phyloP scores from a whole-genome alignment of 2,888 invertebrate genomes.

The Punctoribates punctum region DNA sequence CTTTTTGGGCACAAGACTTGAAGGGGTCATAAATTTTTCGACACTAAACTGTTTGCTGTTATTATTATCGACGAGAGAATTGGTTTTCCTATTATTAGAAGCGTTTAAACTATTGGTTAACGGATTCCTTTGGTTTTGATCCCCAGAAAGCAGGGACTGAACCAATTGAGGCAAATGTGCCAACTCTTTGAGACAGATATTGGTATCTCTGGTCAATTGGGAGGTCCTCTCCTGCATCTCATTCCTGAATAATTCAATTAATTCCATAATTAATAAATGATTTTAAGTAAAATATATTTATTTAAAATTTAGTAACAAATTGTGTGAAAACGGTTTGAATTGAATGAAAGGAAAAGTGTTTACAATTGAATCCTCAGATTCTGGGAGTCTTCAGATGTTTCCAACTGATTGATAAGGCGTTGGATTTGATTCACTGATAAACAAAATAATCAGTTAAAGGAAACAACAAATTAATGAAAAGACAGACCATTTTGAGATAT shows the following conservation, averaged over 20 bases:
- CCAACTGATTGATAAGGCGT: constrained; percentile 87
- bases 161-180: constrained; percentile 50
- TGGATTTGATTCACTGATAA: constrained; percentile 85
- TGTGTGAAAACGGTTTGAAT: background rate
- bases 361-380: constrained; percentile 82
- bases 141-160: background rate
- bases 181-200: constrained; percentile 75
- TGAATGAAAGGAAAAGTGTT: constrained; percentile 54
- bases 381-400: constrained; percentile 83
- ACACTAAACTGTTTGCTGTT: constrained; percentile 8
- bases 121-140: background rate
- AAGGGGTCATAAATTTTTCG: constrained; percentile 7
- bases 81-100: background rate
- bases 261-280: background rate
- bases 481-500: constrained; percentile 88
- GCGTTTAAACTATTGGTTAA: background rate
- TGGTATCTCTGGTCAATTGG: constrained; percentile 88
- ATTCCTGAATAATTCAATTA: constrained; percentile 53
- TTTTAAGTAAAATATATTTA: background rate
- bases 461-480: constrained; percentile 38
- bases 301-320: too few species aligned
- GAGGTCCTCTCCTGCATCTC: constrained; percentile 93
- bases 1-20: background rate
- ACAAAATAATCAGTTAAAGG: constrained; percentile 40
- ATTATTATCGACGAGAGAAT: background rate